phyloP scores from a whole-genome alignment of 2,113 vertebrate genomes.

The Tetraodon nigroviridis region DNA sequence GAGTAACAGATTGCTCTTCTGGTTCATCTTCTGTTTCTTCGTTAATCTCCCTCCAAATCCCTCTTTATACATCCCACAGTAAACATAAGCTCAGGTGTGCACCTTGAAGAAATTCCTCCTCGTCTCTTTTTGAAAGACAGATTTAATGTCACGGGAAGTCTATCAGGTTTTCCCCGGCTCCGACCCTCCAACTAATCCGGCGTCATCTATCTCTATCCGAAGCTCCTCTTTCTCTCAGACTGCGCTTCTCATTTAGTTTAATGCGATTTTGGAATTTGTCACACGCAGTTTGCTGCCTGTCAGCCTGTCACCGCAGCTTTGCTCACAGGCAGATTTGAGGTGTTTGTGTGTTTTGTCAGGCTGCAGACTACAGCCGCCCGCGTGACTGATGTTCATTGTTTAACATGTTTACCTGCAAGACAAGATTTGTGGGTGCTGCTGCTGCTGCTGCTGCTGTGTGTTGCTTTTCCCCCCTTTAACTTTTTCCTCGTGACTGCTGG shows the following conservation, averaged over 20 bases:
- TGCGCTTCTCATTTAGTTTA: conserved; percentile 71
- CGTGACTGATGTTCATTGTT: conserved; percentile 56
- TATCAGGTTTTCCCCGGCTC: conserved; percentile 65
- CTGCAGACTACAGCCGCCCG: conserved; percentile 45
- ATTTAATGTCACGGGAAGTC: conserved; percentile 72
- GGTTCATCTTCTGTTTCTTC: conserved; percentile 5
- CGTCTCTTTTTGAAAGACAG: conserved; percentile 57
- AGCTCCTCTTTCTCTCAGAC: conserved; percentile 41
- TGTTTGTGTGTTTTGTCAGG: conserved; percentile 52
- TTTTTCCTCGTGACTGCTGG: neutral
- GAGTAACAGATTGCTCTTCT: conserved; percentile 1
- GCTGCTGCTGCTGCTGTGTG: conserved; percentile 3
- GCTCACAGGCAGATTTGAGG: conserved; percentile 48
- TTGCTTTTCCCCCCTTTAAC: conserved; percentile 2
- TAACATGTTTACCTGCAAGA: conserved; percentile 44
- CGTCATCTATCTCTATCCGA: conserved; percentile 27
- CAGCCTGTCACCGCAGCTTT: conserved; percentile 59
- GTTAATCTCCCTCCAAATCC: conserved; percentile 43
- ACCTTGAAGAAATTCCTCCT: conserved; percentile 6
- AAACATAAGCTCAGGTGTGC: conserved; percentile 59
- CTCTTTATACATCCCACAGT: conserved; percentile 30
- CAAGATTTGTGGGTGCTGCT: conserved; percentile 17
- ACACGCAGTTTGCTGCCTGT: conserved; percentile 69
- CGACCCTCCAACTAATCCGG: conserved; percentile 63
- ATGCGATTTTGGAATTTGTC: conserved; percentile 75